Evolutionary conservation across 1,140 invertebrate genomes (phyloP), one percentile per base, ranked within the genome.

Genomic region (Hylaeus anthracinus): DNA sequence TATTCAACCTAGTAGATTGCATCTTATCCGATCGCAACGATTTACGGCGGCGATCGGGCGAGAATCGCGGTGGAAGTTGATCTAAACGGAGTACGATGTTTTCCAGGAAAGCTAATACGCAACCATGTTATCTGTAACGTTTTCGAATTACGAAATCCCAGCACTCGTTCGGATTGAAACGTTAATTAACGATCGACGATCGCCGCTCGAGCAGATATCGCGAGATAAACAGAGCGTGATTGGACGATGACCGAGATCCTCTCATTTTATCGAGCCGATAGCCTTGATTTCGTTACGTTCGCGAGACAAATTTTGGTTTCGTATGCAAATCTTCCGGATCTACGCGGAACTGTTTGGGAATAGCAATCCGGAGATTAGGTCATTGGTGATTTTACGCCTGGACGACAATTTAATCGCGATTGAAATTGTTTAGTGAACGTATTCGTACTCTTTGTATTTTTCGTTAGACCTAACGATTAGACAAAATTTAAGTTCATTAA

Each of bases 221-320:
- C n/a, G 64, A 0, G 41, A 75, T 73, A 79, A 83, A 63, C 55
- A 80, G 78, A 86, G 85, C 89, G 83, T 89, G 85, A 83, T 86
- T 86, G 79, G 80, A 70, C 26, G 26, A 26, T 81, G 73, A 51
- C 56, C 83, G 65, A 84, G 81, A 80, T 73, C 73, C 45, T 53
- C 43, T 83, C 37, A 10, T 67, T 66, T 51, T 26, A 26, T 3
- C 3, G n/a, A 48, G 3, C 45, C 1, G 41, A 1, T 41, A 37
- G 43, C 41, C 66, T 75, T 72, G 48, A 61, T 70, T 66, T 37
- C 53, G 5, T 51, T 66, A 55, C 0, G 0, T n/a, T 8, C 5
- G 45, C 37, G 26, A 6, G 6, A 48, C 70, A 53, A n/a, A 53
- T 55, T 75, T 67, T 1, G 45, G 9, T n/a, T 1, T 6, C 1